Conservation (phyloP, 2,797 vertebrate genomes). For the Malurus splendens region DNA sequence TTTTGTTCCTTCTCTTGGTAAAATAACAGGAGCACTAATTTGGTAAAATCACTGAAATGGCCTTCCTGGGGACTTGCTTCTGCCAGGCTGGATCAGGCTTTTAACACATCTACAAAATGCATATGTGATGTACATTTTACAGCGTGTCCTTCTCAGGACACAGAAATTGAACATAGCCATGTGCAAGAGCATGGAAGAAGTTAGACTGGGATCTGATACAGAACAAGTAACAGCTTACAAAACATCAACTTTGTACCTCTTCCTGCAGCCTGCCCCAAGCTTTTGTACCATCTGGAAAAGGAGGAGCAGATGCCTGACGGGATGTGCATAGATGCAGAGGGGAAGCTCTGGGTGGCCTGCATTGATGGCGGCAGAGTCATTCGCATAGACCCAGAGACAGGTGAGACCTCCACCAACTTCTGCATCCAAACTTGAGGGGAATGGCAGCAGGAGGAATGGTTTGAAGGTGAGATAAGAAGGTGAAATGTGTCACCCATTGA, state of each 20-base stretch:
- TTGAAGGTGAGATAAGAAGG: neutral
- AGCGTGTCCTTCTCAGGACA: neutral
- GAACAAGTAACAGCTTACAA: accelerated
- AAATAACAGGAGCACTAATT: neutral
- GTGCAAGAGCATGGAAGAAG: neutral
- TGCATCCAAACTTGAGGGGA: neutral
- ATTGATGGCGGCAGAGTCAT: conserved; percentile 80
- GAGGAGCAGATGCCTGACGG: conserved; percentile 85
- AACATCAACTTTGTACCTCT: neutral
- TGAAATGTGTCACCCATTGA: neutral
- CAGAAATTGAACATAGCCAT: neutral
- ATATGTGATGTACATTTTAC: neutral
- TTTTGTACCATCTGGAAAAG: conserved; percentile 74
- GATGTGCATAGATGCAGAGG: conserved; percentile 79
- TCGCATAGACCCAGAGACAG: conserved; percentile 81
- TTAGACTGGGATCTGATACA: neutral
- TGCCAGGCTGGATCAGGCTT: neutral
- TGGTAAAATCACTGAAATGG: neutral
- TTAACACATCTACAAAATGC: neutral
- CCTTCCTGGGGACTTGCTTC: neutral
- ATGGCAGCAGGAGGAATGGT: neutral
- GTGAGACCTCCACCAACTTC: conserved; percentile 37
- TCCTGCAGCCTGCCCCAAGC: conserved; percentile 73
- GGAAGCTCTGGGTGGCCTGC: conserved; percentile 87
- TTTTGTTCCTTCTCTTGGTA: neutral